Evolutionary conservation across 1,140 invertebrate species (phyloP), one percentile per base, ranked within the genome.

Genomic region (Muscidifurax raptorellus): DNA sequence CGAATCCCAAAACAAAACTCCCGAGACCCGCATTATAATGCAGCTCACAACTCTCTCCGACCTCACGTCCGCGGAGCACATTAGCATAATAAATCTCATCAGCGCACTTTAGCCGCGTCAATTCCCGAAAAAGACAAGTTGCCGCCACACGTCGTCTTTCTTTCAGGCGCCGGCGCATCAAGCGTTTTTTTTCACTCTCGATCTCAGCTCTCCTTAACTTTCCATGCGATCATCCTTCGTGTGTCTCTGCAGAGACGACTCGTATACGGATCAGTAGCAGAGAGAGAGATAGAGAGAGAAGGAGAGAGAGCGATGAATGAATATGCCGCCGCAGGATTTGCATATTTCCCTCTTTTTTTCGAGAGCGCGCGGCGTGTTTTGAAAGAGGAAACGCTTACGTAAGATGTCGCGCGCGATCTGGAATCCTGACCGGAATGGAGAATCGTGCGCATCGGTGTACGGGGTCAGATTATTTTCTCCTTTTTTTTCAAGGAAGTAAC

Each of bases 31-130:
- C 36, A 40, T 40, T 40, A 40, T 40, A 40, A 40, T 40, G 59
- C n/a, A 64, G 59, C 59, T 64, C 59, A n/a, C 59, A 7, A 1
- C 59, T 64, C 59, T 64, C 59, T 18, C 22, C 27, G 69, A 10
- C 30, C 28, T 72, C 69, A 72, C 69, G 69, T 72, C 27, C 69
- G 30, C 6, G 18, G 1, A 52, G 2, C 18, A 22, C 22, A 74
- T 44, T 74, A 74, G 32, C 72, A 74, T 74, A 74, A 74, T 74
- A 74, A 74, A 74, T 30, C 72, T 74, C 72, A 74, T 74, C 72
- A 74, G 36, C 69, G 69, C 36, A 74, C 72, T 74, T 74, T 74
- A 74, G 72, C 36, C 72, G 10, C 27, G 36, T 40, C 72, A 25
- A 40, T 74, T 74, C 36, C 30, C 12, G 30, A 74, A 36, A 40